These are phyloP conservation scores for Molorchus minor DNA, from an alignment of 2,888 invertebrate genomes.

Conservation along the genomic window DNA sequence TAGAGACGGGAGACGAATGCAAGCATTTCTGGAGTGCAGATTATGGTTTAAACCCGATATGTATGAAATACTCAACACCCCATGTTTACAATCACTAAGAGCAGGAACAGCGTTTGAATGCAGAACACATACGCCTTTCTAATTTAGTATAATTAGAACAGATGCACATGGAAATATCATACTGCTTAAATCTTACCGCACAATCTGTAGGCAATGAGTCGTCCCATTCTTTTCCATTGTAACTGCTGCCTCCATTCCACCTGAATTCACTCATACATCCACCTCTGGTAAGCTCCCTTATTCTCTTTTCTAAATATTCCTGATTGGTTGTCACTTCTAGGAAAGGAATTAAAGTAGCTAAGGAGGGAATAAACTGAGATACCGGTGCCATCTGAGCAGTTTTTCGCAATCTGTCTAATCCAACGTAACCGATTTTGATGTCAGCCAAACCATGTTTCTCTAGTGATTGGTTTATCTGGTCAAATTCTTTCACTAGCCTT, in stretches of 20 bases:
- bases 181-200: conserved; percentile 66
- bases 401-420: conserved; percentile 78
- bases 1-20: too few species aligned
- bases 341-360: conserved; percentile 77
- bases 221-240: conserved; percentile 81
- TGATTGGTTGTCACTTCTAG: conserved; percentile 85
- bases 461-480: conserved; percentile 74
- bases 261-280: conserved; percentile 89
- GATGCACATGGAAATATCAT: too few species aligned
- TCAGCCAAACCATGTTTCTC: conserved; percentile 75
- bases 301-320: conserved; percentile 83
- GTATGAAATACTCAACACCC: too few species aligned
- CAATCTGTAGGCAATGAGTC: conserved; percentile 87
- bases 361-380: conserved; percentile 66
- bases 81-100: too few species aligned
- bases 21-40: too few species aligned
- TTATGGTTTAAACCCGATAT: too few species aligned
- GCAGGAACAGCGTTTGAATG: too few species aligned
- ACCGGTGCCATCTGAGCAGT: conserved; percentile 68
- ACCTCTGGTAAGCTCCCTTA: conserved; percentile 80
- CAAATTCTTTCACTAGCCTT: conserved; percentile 79
- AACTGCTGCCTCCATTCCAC: conserved; percentile 84
- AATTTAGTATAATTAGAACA: background rate
- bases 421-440: conserved; percentile 74
- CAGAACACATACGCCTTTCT: too few species aligned